phyloP scores from a whole-genome alignment of 2,113 vertebrate species.

The Hyperopisus bebe region DNA sequence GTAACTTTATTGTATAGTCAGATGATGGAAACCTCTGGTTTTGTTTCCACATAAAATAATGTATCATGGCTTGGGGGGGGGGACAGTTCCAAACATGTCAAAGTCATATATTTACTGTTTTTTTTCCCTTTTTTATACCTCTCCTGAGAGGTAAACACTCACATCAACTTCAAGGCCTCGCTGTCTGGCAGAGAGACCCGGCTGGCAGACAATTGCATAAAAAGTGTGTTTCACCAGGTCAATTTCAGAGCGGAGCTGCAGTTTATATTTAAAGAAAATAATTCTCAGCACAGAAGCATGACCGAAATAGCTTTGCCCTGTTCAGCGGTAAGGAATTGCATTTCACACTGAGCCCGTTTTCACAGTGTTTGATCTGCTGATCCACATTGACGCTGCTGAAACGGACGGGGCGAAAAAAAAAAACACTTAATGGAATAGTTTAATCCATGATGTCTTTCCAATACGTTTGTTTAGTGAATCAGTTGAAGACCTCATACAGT shows the following conservation, averaged over 20 bases:
- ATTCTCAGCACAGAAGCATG: constrained; percentile 26
- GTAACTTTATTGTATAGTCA: background rate
- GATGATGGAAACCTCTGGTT: background rate
- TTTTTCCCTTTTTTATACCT: background rate
- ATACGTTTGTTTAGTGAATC: background rate
- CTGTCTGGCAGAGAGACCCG: background rate
- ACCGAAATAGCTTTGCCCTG: constrained; percentile 17
- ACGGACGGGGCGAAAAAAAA: background rate
- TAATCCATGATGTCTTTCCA: background rate
- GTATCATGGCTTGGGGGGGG: background rate
- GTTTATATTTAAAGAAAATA: constrained; percentile 32
- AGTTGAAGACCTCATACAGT: background rate
- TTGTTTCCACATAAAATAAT: constrained; percentile 1
- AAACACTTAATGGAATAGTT: constrained; percentile 3
- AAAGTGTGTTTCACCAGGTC: constrained; percentile 25
- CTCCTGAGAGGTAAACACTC: constrained; percentile 7
- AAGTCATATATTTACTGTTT: background rate
- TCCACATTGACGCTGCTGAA: constrained; percentile 21
- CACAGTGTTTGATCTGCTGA: constrained; percentile 11
- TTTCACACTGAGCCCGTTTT: background rate
- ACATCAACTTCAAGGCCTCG: constrained; percentile 15
- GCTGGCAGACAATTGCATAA: constrained; percentile 22
- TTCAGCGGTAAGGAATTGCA: constrained; percentile 6
- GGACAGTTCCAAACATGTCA: background rate
- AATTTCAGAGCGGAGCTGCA: constrained; percentile 28